phyloP scores from a whole-genome alignment of 2,797 vertebrate genomes.

The Coilia nasus region DNA sequence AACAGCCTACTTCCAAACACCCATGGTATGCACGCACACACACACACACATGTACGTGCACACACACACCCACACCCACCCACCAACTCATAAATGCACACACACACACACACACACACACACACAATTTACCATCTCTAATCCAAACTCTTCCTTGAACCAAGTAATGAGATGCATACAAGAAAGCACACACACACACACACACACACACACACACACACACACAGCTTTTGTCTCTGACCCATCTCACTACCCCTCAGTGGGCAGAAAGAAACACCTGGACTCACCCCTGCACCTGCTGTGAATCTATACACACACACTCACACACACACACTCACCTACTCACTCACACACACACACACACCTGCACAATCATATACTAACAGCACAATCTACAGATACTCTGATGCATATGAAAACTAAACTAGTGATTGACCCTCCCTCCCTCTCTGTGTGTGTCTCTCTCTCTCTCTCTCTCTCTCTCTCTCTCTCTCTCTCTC shows the following conservation, averaged over 20 bases:
- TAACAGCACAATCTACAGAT: no score
- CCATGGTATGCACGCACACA: neutral
- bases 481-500: no score
- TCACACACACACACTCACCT: slow-evolving; percentile 13
- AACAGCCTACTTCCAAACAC: no score
- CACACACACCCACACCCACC: neutral
- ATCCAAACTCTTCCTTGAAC: slow-evolving; percentile 2
- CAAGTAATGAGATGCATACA: slow-evolving; percentile 36
- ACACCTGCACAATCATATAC: neutral
- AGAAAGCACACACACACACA: slow-evolving; percentile 20
- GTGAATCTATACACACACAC: slow-evolving; percentile 2
- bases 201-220: slow-evolving; percentile 12
- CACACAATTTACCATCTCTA: neutral
- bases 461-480: no score
- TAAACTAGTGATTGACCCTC: no score
- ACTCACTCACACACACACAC: slow-evolving; percentile 20
- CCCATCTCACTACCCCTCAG: neutral
- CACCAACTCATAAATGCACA: neutral
- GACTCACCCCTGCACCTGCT: slow-evolving; percentile 48
- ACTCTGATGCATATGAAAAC: no score
- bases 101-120: slow-evolving; percentile 27
- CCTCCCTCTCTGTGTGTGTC: no score
- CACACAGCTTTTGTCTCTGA: neutral
- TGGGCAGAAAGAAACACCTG: slow-evolving; percentile 41
- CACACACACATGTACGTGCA: neutral